phyloP scores from a whole-genome alignment of 1,140 invertebrate genomes.

The Orussus abietinus region DNA sequence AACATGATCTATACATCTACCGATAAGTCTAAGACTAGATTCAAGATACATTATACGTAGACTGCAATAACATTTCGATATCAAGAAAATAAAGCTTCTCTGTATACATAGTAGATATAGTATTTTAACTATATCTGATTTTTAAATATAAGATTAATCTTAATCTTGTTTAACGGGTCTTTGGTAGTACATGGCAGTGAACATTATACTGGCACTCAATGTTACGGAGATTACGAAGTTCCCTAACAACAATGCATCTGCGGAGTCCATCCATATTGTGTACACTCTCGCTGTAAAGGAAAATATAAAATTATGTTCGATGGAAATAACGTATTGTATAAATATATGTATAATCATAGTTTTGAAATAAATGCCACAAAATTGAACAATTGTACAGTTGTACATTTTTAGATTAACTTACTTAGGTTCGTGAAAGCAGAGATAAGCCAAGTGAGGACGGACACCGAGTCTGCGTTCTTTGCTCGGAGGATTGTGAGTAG shows the following conservation, averaged over 20 bases:
- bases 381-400: constrained; percentile 10
- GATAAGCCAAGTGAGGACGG: constrained; percentile 65
- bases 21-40: too few species aligned
- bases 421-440: constrained; percentile 65
- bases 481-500: constrained; percentile 60
- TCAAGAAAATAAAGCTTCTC: too few species aligned
- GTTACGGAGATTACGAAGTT: constrained; percentile 48
- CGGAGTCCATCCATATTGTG: constrained; percentile 55
- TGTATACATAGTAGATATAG: too few species aligned
- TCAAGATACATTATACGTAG: too few species aligned
- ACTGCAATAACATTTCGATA: too few species aligned
- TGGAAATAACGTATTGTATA: constrained; percentile 8
- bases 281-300: constrained; percentile 47
- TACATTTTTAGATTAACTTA: constrained; percentile 45
- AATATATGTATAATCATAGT: background rate
- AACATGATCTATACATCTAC: too few species aligned
- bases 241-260: constrained; percentile 46
- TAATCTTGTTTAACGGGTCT: constrained; percentile 30
- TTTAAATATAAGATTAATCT: too few species aligned
- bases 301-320: constrained; percentile 5
- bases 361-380: constrained; percentile 3
- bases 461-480: constrained; percentile 63
- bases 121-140: too few species aligned
- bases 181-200: constrained; percentile 43
- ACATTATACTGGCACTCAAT: constrained; percentile 48